Percentiles rank a stretch among this genome's conserved stretches.
Conservation (phyloP, 2,888 invertebrate species). For the Lasioglossum vierecki region DNA sequence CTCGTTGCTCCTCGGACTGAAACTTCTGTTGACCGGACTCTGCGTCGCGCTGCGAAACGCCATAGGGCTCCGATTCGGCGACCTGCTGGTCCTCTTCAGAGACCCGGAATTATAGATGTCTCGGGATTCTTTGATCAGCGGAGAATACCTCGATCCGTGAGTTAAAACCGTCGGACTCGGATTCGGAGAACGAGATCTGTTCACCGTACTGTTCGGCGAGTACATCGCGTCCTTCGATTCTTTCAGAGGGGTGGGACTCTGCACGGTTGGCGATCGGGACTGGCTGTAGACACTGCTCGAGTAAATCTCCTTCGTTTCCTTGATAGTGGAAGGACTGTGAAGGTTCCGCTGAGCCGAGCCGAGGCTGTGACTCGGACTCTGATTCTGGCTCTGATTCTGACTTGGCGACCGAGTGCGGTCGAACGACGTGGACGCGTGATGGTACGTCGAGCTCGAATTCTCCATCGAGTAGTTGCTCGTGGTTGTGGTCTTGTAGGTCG, state of each 20-base stretch:
- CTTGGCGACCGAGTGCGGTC: slow-evolving; percentile 76
- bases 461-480: slow-evolving; percentile 70
- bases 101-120: slow-evolving; percentile 70
- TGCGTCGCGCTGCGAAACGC: slow-evolving; percentile 73
- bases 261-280: slow-evolving; percentile 72
- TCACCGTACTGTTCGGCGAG: slow-evolving; percentile 74
- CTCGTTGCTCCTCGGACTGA: slow-evolving; percentile 76
- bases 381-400: slow-evolving; percentile 63
- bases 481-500: slow-evolving; percentile 73
- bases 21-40: slow-evolving; percentile 77
- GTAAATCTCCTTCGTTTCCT: slow-evolving; percentile 79
- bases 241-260: slow-evolving; percentile 76
- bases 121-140: slow-evolving; percentile 79
- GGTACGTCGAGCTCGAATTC: slow-evolving; percentile 70
- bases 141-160: slow-evolving; percentile 45
- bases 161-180: slow-evolving; percentile 69
- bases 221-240: slow-evolving; percentile 78
- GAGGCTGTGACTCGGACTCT: slow-evolving; percentile 47
- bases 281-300: slow-evolving; percentile 71
- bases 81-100: slow-evolving; percentile 75
- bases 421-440: slow-evolving; percentile 67
- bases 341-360: slow-evolving; percentile 68
- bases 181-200: slow-evolving; percentile 75
- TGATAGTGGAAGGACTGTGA: slow-evolving; percentile 76
- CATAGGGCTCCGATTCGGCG: slow-evolving; percentile 77